Evolutionary conservation across 2,888 invertebrate genomes (phyloP).

Genomic region (Hemithea aestivaria): DNA sequence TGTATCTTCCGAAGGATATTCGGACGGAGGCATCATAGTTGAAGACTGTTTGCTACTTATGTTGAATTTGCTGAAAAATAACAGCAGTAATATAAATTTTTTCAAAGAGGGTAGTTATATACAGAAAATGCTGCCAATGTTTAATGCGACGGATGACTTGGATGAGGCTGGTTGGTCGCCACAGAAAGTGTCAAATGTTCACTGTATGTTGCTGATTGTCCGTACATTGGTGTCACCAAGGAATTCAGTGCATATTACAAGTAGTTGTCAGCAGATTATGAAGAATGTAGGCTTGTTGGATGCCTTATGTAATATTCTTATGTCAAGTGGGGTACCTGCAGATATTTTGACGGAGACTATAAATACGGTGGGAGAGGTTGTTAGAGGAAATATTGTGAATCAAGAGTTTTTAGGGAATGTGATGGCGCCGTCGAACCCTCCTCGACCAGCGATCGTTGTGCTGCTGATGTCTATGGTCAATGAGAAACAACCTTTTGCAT

Average conservation of each 20-base stretch:
- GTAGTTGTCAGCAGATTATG: conserved; percentile 93
- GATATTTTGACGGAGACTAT: conserved; percentile 98
- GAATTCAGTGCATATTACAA: conserved; percentile 90
- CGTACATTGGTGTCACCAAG: conserved; percentile 95
- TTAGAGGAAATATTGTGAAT: conserved; percentile 92
- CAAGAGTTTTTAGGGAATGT: conserved; percentile 95
- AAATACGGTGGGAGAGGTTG: conserved; percentile 95
- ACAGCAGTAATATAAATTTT: conserved; percentile 98
- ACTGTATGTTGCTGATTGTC: conserved; percentile 93
- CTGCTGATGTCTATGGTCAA: conserved; percentile 99
- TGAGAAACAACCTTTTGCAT: conserved; percentile 94
- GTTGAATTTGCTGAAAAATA: conserved; percentile 95
- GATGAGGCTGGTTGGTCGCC: conserved; percentile 92
- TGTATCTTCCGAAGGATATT: conserved; percentile 92
- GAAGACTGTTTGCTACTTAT: conserved; percentile 97
- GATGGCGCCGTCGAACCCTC: conserved; percentile 95
- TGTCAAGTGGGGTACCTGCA: conserved; percentile 97
- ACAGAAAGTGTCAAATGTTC: conserved; percentile 96
- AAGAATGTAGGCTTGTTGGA: conserved; percentile 83
- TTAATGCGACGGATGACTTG: conserved; percentile 83
- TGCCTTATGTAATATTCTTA: conserved; percentile 90
- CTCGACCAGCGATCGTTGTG: conserved; percentile 95
- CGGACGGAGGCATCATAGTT: conserved; percentile 98
- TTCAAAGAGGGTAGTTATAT: conserved; percentile 99
- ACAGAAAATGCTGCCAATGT: conserved; percentile 93